These are phyloP conservation scores for Lepisosteus osseus DNA, from an alignment of 2,113 vertebrate genomes.

Conservation along the genomic window DNA sequence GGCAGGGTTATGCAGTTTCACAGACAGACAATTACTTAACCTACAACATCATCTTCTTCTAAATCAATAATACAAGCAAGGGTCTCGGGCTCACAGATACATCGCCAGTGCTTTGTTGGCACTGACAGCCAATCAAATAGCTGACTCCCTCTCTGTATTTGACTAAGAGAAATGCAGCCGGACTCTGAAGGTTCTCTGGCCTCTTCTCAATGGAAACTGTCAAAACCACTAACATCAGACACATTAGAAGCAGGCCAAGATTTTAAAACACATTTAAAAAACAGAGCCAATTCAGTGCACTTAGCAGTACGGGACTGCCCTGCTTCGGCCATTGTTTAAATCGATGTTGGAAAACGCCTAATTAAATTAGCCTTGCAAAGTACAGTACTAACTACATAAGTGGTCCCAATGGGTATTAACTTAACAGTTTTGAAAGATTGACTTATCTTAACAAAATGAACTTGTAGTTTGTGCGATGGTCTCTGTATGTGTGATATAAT, in stretches of 20 bases:
- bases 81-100: too few relatives aligned
- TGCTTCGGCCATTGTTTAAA: neutral
- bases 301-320: neutral
- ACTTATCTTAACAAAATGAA: neutral
- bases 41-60: too few relatives aligned
- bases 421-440: neutral
- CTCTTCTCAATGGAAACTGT: neutral
- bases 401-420: slow-evolving; percentile 9
- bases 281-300: too few relatives aligned
- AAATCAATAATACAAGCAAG: too few relatives aligned
- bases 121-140: neutral
- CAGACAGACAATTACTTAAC: too few relatives aligned
- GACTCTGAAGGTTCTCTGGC: too few relatives aligned
- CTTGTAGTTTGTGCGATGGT: neutral
- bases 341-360: neutral
- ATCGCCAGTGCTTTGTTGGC: neutral
- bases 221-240: neutral
- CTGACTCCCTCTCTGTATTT: neutral
- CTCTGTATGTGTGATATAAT: neutral
- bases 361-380: neutral
- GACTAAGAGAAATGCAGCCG: too few relatives aligned
- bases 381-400: neutral
- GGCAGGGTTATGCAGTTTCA: too few relatives aligned
- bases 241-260: too few relatives aligned
- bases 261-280: too few relatives aligned